Evolutionary conservation across 2,113 vertebrate species (phyloP), one percentile per base, ranked within the genome.

Genomic region (Peromyscus californicus): DNA sequence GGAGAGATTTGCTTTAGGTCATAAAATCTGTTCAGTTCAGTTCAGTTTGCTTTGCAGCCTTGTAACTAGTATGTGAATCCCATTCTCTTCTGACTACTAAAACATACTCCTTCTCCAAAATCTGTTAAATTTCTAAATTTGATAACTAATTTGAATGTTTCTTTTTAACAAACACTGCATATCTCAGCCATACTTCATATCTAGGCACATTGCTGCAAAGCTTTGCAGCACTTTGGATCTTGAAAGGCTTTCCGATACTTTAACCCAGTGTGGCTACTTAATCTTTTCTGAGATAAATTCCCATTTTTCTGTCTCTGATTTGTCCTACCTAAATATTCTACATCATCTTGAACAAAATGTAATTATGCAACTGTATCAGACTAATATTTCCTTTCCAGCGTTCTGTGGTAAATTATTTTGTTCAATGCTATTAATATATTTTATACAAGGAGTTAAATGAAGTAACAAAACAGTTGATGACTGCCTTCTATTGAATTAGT

Each of bases 101-200:
- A 96, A 95, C 90, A 89, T 80, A 95, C 93, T 97, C 83, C 94
- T 83, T 98, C 96, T 98, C 96, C 90, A 90, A 97, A 98, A 98
- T 97, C 97, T 98, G 98, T 97, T 97, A 98, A 95, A 98, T 93
- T 97, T 98, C 97, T 98, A 97, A 96, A 97, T 97, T 97, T 97
- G 97, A 97, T 97, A 97, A 75, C 95, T 97, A 97, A 97, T 97
- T 97, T 98, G 85, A 98, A 98, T 98, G 96, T 96, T 98, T 96
- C 97, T 96, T 97, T 96, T 98, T 94, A 97, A 94, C 95, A 93
- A 95, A 86, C 97, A 78, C 94, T 97, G 94, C 80, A 95, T 94
- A 89, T 96, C 85, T 92, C 95, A 97, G 75, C 15, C 91, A 90
- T 82, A 63, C 84, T 96, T 97, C 91, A 93, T 87, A 97, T 90